A percentile compares a stretch with the other conserved stretches of the same genome.
Conservation (phyloP, 2,113 vertebrate species). For the Perccottus glenii region DNA sequence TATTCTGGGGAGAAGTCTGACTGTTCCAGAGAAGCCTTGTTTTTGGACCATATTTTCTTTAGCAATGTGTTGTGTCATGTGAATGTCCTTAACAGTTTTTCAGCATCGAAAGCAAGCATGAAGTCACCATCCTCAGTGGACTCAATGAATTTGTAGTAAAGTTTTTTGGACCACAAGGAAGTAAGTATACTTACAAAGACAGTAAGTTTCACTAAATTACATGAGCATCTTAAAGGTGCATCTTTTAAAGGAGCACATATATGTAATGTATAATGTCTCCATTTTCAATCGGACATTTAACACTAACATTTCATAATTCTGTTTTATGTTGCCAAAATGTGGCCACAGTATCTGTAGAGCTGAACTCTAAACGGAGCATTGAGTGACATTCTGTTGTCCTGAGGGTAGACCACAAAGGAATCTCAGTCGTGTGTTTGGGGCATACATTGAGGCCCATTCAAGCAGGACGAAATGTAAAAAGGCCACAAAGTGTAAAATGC, state of each 20-base stretch:
- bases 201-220: too few relatives aligned
- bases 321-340: background rate
- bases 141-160: constrained; percentile 99
- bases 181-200: constrained; percentile 81
- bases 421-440: constrained; percentile 14
- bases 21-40: background rate
- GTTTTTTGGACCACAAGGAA: constrained; percentile 99
- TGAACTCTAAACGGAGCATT: background rate
- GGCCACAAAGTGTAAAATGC: constrained; percentile 9
- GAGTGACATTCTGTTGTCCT: background rate
- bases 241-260: too few relatives aligned
- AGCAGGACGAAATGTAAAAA: constrained; percentile 13
- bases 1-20: too few relatives aligned
- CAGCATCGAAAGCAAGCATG: constrained; percentile 99
- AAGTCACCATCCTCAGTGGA: constrained; percentile 98
- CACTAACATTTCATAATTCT: too few relatives aligned
- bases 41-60: background rate
- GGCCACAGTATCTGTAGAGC: background rate
- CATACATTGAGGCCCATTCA: constrained; percentile 13
- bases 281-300: too few relatives aligned
- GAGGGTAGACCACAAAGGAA: constrained; percentile 15
- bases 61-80: constrained; percentile 1
- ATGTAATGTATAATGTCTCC: too few relatives aligned
- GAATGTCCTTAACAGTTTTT: constrained; percentile 74
- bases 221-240: too few relatives aligned